Conservation (phyloP, 2,888 invertebrate genomes). For the Bombyx huttoni region DNA sequence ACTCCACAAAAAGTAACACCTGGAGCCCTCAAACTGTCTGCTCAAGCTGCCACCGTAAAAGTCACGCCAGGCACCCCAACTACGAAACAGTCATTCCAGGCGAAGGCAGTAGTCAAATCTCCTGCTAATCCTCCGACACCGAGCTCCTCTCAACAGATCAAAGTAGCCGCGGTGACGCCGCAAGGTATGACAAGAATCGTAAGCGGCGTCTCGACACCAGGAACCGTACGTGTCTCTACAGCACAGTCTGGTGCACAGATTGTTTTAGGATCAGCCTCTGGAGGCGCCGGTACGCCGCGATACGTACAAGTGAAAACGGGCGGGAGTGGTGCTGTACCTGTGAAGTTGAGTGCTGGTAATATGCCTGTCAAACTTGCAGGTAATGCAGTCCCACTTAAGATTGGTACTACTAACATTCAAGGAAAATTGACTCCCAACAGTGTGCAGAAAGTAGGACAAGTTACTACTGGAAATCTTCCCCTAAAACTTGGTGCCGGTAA, state of each 20-base stretch:
- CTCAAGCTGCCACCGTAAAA: constrained; percentile 43
- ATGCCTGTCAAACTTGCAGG: constrained; percentile 52
- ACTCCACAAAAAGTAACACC: constrained; percentile 54
- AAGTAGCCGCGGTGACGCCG: constrained; percentile 54
- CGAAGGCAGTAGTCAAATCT: constrained; percentile 40
- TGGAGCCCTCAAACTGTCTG: constrained; percentile 39
- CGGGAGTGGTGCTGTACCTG: constrained; percentile 36
- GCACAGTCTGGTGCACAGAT: constrained; percentile 52
- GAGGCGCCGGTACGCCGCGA: constrained; percentile 42
- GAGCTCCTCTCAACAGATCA: constrained; percentile 53
- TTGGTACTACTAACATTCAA: constrained; percentile 52
- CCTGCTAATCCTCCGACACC: constrained; percentile 29
- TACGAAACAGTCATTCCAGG: constrained; percentile 46
- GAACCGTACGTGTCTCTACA: constrained; percentile 48
- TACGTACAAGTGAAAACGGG: constrained; percentile 61
- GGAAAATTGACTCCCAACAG: constrained; percentile 46
- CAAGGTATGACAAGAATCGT: constrained; percentile 59
- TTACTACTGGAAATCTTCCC: constrained; percentile 32
- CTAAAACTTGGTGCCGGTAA: constrained; percentile 58
- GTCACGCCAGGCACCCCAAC: constrained; percentile 49
- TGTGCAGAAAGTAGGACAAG: constrained; percentile 43
- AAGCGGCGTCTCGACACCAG: constrained; percentile 47
- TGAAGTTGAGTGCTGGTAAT: constrained; percentile 48
- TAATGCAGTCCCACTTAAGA: constrained; percentile 49
- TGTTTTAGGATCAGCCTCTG: constrained; percentile 37